Percentiles rank a stretch among this genome's conserved stretches.
Conservation (phyloP, 2,888 invertebrate species). For the Camptogramma bilineatum region DNA sequence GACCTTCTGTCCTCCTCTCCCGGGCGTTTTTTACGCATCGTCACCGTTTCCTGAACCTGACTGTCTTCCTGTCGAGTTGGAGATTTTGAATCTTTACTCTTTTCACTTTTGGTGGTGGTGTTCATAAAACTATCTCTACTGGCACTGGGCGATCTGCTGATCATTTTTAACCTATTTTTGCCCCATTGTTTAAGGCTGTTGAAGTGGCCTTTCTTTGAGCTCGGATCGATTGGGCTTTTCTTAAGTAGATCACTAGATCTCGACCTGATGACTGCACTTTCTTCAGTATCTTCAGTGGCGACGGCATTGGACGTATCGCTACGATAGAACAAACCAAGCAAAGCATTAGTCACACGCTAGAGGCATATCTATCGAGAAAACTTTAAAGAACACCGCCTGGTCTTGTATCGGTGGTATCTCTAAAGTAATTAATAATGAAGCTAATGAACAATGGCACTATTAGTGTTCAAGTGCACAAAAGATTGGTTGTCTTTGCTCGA, state of each 20-base stretch:
- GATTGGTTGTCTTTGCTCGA: slow-evolving; percentile 72
- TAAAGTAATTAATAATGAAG: slow-evolving; percentile 80
- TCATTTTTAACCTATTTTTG: slow-evolving; percentile 90
- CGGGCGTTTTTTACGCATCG: slow-evolving; percentile 86
- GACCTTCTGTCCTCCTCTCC: slow-evolving; percentile 87
- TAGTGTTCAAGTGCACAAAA: slow-evolving; percentile 81
- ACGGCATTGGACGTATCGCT: slow-evolving; percentile 83
- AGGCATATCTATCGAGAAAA: slow-evolving; percentile 75
- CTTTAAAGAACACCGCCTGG: slow-evolving; percentile 73
- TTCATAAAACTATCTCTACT: slow-evolving; percentile 83
- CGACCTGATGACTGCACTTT: slow-evolving; percentile 87
- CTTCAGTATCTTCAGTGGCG: slow-evolving; percentile 83
- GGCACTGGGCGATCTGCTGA: slow-evolving; percentile 87
- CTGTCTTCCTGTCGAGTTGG: slow-evolving; percentile 81
- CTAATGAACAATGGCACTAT: slow-evolving; percentile 83
- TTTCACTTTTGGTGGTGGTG: slow-evolving; percentile 66
- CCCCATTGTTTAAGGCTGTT: slow-evolving; percentile 95
- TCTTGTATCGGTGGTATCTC: slow-evolving; percentile 76
- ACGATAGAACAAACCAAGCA: slow-evolving; percentile 85
- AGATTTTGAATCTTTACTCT: slow-evolving; percentile 72
- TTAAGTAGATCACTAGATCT: slow-evolving; percentile 92
- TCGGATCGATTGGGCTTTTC: slow-evolving; percentile 87
- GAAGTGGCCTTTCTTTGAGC: slow-evolving; percentile 88
- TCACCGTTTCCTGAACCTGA: slow-evolving; percentile 88
- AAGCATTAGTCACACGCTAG: slow-evolving; percentile 86